Evolutionary conservation across 2,888 invertebrate species (phyloP), one percentile per base, ranked within the genome.

Genomic region (Chirona hameri): DNA sequence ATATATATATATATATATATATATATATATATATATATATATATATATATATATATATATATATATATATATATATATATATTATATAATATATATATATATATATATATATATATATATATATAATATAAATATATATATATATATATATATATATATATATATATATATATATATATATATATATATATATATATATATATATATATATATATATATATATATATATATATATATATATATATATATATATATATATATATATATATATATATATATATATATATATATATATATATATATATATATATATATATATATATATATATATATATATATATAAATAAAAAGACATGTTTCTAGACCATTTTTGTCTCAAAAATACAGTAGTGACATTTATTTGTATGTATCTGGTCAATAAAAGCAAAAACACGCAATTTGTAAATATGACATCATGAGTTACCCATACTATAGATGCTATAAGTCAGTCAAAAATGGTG

Each of bases 1-100:
- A 48, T 81, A 81, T 48, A 81, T 81, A 81, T 81, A 48, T 46
- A 12, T 81, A 81, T 46, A 52, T 52, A n/a, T 10, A n/a, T n/a
- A 81, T 81, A 81, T 48, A 46, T 81, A 60, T 21, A 60, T 60
- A 21, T 60, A 14, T 14, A 15, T 60, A 14, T 60, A 57, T 57
- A 57, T 57, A 57, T 57, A 57, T 57, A 57, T 57, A 57, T 57
- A 57, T 57, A 57, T 57, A 57, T 57, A 57, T 57, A 57, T 57
- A 15, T 15, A 15, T 57, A 57, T 15, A 48, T 81, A 81, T 81
- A 81, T 81, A 81, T 81, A 81, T 48, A 48, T 81, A 46, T 81
- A 81, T 81, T 48, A 46, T 46, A 81, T 46, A 81, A 48, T 24
- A 48, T 46, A 5, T 81, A 46, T 81, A 46, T 81, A 5, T 81